Base-by-base conservation (phyloP, 2,888 invertebrate genomes). In the Taenaris catops region DNA sequence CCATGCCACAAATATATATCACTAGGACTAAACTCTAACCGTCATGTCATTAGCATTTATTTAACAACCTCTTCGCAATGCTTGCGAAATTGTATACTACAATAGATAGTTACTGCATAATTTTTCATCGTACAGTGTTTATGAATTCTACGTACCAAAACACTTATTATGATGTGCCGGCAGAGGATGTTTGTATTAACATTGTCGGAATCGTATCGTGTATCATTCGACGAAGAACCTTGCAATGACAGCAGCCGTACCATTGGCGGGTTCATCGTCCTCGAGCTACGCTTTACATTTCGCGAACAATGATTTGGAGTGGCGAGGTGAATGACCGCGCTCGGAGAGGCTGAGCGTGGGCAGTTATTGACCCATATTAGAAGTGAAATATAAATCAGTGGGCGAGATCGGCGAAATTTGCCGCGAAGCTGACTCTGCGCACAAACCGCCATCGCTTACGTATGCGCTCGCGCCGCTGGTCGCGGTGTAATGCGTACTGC, bases 321-420 rank as follows among this genome's bases (percentile, higher is more conserved):
- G 74, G 80, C 74, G 81, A 83, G 84, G 83, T 86, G 84, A 86
- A 84, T 53, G 86, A 69, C 83, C 84, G 73, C 71, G 68, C 64
- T 58, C 74, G 71, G 75, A 73, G 83, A 83, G 83, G 80, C 80
- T 73, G 74, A 76, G 84, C 81, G 84, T 84, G 80, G 84, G 83
- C 84, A 86, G 86, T 84, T 84, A 86, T 84, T 83, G 86, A 84
- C 86, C 86, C 79, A 86, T 86, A 84, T 86, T 83, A 67, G 69
- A 70, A 73, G 83, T 83, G 75, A 84, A 87, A 87, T 86, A 87
- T 87, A 86, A 87, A 87, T 87, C 86, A 87, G 87, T 87, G 86
- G 87, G 87, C 86, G 86, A 87, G 75, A 79, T 81, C 79, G 80
- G 81, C 83, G 79, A 81, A 84, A 68, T 83, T 81, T 61, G 72